Evolutionary conservation across 2,113 vertebrate species (phyloP).

Genomic region (Kryptolebias marmoratus): DNA sequence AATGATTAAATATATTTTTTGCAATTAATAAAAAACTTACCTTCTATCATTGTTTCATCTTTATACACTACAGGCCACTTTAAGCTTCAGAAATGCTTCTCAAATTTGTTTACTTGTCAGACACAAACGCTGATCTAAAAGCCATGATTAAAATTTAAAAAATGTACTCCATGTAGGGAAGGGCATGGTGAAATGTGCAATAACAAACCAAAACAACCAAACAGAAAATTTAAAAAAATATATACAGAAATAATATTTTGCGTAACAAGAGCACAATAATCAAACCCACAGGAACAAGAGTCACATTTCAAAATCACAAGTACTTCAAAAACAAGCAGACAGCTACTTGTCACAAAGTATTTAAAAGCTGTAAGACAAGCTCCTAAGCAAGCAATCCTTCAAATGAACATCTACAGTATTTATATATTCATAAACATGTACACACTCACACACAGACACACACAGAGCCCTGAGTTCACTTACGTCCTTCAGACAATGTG

Average conservation of each 20-base stretch:
- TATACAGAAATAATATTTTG: background rate
- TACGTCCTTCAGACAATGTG: slow-evolving; percentile 55
- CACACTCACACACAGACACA: slow-evolving; percentile 24
- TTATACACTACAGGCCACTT: background rate
- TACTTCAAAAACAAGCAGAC: slow-evolving; percentile 47
- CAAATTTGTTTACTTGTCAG: no score
- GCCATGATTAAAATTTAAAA: slow-evolving; percentile 11
- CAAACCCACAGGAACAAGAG: background rate
- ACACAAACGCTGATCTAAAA: background rate
- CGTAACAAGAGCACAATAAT: slow-evolving; percentile 1
- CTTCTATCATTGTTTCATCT: background rate
- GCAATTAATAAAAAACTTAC: no score
- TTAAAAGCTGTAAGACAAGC: slow-evolving; percentile 16
- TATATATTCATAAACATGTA: slow-evolving; percentile 37
- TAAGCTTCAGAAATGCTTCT: background rate
- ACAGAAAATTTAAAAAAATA: background rate
- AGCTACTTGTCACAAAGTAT: slow-evolving; percentile 2
- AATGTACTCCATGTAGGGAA: background rate
- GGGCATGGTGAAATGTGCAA: slow-evolving; percentile 30
- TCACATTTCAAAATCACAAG: slow-evolving; percentile 17
- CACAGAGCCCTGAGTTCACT: slow-evolving; percentile 60
- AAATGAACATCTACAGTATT: slow-evolving; percentile 27
- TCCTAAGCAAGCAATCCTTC: slow-evolving; percentile 38
- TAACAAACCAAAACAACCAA: background rate
- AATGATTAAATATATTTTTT: no score